Conservation (phyloP, 92 coral and sea anemone genomes). For the Epizoanthus ramosus region DNA sequence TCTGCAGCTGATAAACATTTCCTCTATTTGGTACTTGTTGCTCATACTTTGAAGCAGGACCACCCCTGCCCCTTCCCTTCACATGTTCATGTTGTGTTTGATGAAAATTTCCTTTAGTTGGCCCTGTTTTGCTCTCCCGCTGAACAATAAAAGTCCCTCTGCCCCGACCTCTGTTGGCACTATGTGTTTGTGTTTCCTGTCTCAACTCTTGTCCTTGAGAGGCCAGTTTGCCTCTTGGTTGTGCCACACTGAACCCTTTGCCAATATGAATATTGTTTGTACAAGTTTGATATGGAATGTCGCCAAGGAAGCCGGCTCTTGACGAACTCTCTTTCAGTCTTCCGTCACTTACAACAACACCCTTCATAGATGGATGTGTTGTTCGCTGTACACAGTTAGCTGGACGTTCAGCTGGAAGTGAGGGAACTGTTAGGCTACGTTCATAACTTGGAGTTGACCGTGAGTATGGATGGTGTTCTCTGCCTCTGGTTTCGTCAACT, state of each 20-base stretch:
- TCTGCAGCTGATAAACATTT: too few species aligned
- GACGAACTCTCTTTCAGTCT: not conserved
- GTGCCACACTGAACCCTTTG: not conserved
- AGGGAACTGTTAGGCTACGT: not conserved
- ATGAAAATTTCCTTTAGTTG: not conserved
- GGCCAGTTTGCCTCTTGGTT: not conserved
- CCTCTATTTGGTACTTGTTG: too few species aligned
- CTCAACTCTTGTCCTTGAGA: slow-evolving; percentile 4
- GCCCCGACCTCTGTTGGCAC: too few species aligned
- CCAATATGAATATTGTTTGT: not conserved
- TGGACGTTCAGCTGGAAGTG: not conserved
- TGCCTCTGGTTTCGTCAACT: not conserved
- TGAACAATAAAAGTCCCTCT: not conserved
- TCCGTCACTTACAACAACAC: not conserved
- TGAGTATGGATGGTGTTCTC: slow-evolving; percentile 7
- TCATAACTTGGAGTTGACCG: not conserved
- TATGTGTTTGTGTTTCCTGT: slow-evolving; percentile 3
- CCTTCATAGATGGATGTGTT: not conserved
- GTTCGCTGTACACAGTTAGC: not conserved
- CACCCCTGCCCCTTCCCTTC: not conserved
- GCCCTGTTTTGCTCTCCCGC: not conserved
- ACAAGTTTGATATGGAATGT: too few species aligned
- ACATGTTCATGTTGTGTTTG: not conserved
- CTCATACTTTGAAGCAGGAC: too few species aligned
- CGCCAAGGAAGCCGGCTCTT: not conserved